Base-by-base conservation (phyloP, 2,888 invertebrate species). In the Alsophila aescularia region DNA sequence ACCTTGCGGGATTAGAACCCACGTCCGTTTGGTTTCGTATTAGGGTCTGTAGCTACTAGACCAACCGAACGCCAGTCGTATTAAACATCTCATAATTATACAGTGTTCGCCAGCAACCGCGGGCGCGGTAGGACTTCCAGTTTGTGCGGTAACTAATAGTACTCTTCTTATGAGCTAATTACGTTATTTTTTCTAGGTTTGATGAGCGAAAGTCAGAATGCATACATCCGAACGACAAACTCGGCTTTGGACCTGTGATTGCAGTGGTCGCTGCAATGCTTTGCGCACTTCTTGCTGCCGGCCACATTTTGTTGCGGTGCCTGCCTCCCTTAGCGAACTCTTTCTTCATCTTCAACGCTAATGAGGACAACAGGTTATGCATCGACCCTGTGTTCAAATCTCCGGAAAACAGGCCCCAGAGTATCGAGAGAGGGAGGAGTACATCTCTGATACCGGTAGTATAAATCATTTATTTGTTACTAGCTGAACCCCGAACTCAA, bases 321-420 rank as follows among this genome's bases (percentile, higher is more conserved):
- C 73, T 90, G 1, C 89, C 90, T 0, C 79, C 84, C 0, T 52
- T 72, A 3, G 79, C 85, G 0, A 79, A 79, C 48, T 87, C 89
- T 16, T 90, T 84, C 72, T 90, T 89, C 66, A 85, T 90, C 37
- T 90, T 89, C 69, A 89, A 89, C 55, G 81, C 80, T 0, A 90
- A 90, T 47, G 90, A 90, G 59, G 90, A 90, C 67, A 90, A 90
- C 64, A 70, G 90, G 13, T 75, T 90, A 0, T 83, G 83, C 55
- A 79, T 90, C 10, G 84, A 66, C 58, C 70, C 72, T 0, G 48
- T 78, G 2, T 76, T 75, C 53, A 66, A 41, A 13, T 47, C 71
- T 0, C 72, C 76, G 2, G 73, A 62, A 0, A 36, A 47, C 6
- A 27, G 53, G 0, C 57, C 58, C 0, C 45, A 56, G 15, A 70